phyloP scores from a whole-genome alignment of 1,140 invertebrate species.

The Pseudomyrmex dendroicus region DNA sequence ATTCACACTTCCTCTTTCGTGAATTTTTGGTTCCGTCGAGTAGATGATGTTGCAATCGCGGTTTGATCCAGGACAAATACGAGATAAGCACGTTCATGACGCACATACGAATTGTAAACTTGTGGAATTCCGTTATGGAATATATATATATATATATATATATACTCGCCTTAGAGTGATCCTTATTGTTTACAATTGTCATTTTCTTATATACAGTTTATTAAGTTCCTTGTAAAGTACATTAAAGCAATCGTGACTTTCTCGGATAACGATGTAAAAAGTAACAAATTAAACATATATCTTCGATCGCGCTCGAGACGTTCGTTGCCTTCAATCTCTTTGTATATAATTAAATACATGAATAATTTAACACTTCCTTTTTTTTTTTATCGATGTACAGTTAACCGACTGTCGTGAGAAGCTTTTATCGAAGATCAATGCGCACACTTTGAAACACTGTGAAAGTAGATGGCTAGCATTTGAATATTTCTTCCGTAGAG shows the following conservation, averaged over 20 bases:
- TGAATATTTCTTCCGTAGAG: neutral
- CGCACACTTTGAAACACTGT: neutral
- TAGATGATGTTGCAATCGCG: neutral
- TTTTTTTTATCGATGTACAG: neutral
- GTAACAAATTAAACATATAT: slow-evolving; percentile 2
- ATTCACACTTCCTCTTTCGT: neutral
- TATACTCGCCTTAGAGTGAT: neutral
- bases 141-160: neutral
- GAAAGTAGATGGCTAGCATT: neutral
- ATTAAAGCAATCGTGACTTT: too few relatives aligned
- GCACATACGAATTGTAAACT: slow-evolving; percentile 30
- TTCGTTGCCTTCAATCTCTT: neutral
- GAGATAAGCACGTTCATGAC: slow-evolving; percentile 43
- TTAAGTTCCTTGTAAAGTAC: too few relatives aligned
- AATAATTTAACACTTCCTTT: neutral
- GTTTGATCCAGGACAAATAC: slow-evolving; percentile 40
- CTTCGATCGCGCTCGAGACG: neutral
- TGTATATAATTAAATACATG: too few relatives aligned
- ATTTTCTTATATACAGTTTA: neutral
- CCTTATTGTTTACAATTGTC: slow-evolving; percentile 3
- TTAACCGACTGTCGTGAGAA: neutral
- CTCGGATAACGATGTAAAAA: too few relatives aligned
- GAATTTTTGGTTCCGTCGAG: neutral
- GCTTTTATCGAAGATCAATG: neutral
- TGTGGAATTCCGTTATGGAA: neutral